Percentiles rank a stretch among this genome's conserved stretches.
These are phyloP conservation scores for Leptinotarsa tumamoca DNA, from an alignment of 2,888 invertebrate species.

Conservation along the genomic window DNA sequence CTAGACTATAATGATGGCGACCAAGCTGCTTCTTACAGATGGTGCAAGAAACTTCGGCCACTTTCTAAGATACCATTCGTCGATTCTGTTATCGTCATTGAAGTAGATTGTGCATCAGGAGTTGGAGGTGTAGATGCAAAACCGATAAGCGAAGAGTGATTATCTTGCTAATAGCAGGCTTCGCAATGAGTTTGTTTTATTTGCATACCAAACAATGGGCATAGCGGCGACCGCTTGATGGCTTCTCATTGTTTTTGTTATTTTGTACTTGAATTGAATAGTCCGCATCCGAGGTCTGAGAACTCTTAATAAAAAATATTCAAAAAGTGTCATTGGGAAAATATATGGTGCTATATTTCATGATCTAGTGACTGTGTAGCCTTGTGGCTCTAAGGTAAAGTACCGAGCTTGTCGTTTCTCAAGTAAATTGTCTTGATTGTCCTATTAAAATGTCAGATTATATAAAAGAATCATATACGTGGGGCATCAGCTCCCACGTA, in stretches of 20 bases:
- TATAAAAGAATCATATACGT: too few species aligned
- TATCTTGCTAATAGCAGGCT: neutral
- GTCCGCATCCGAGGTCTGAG: too few species aligned
- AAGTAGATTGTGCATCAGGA: constrained; percentile 16
- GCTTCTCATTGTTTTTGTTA: neutral
- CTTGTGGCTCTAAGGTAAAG: neutral
- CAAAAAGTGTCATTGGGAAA: too few species aligned
- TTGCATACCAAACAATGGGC: constrained; percentile 2
- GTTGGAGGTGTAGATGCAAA: constrained; percentile 17
- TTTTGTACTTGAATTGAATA: neutral
- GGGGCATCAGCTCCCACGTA: too few species aligned
- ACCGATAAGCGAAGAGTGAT: constrained; percentile 11
- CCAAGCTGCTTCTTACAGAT: constrained; percentile 32
- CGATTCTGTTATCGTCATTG: constrained; percentile 34
- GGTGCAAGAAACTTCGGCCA: constrained; percentile 33
- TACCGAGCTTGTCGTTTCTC: neutral
- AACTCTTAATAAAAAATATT: too few species aligned
- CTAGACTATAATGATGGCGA: neutral
- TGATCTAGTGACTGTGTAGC: too few species aligned
- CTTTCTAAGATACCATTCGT: constrained; percentile 44
- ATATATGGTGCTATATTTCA: too few species aligned
- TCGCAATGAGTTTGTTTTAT: constrained; percentile 15
- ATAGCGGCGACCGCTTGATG: neutral
- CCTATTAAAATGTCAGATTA: too few species aligned
- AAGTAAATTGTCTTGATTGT: too few species aligned